These are phyloP conservation scores for Rhaphigaster nebulosa DNA, from an alignment of 2,888 invertebrate genomes.

Conservation along the genomic window DNA sequence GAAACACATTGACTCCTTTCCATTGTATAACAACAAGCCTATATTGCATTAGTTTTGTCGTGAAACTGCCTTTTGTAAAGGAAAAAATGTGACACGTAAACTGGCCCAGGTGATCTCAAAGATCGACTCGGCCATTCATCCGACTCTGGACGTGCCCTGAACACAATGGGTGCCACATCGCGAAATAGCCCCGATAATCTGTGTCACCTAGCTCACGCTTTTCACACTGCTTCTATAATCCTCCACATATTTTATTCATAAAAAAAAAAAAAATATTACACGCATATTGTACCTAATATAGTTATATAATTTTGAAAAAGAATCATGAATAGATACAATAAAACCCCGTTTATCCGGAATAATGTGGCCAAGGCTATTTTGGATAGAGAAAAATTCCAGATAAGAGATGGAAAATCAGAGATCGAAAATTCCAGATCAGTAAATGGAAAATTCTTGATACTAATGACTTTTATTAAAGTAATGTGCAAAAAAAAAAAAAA, in stretches of 20 bases:
- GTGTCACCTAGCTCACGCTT: not conserved
- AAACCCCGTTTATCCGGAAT: too few relatives aligned
- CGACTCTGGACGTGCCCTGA: not conserved
- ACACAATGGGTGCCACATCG: slow-evolving; percentile 21
- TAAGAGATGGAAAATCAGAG: too few relatives aligned
- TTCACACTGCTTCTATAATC: not conserved
- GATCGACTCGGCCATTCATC: not conserved
- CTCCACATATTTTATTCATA: not conserved
- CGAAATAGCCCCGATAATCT: not conserved
- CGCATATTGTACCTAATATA: not conserved
- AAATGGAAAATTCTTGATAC: too few relatives aligned
- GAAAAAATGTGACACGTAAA: slow-evolving; percentile 27
- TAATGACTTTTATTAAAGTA: too few relatives aligned
- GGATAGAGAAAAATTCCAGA: too few relatives aligned
- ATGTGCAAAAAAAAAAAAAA: too few relatives aligned
- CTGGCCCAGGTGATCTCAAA: not conserved
- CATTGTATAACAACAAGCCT: slow-evolving; percentile 10
- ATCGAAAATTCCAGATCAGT: not conserved
- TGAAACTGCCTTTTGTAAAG: not conserved
- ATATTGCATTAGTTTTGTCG: slow-evolving; percentile 17
- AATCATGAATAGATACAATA: not conserved
- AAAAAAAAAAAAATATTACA: not conserved
- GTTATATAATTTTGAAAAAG: not conserved
- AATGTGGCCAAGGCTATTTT: too few relatives aligned
- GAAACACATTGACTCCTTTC: not conserved